Evolutionary conservation across 2,888 invertebrate species (phyloP), one percentile per base, ranked within the genome.

Genomic region (Argyresthia albistria): DNA sequence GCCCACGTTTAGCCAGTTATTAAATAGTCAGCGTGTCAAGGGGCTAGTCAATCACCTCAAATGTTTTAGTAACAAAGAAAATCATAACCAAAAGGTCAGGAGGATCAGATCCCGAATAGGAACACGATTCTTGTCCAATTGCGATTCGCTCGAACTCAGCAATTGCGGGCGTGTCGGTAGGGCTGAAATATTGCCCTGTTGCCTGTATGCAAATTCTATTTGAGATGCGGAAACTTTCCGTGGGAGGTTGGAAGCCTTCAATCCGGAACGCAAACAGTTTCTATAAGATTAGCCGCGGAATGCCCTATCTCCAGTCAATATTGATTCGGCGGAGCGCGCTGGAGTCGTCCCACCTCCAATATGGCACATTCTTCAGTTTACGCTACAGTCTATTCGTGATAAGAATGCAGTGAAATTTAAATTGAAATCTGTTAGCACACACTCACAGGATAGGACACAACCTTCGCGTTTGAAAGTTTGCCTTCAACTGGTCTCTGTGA

Each of bases 251-350:
- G 74, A 76, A 71, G 25, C 76, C 79, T 76, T 80, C 79, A 77
- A 80, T 80, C 79, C 74, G 62, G 69, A 73, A 75, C 58, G 80
- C 76, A 82, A 82, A 82, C 79, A 82, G 76, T 80, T 79, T 81
- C 80, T 78, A 82, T 80, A 80, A 81, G 82, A 81, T 82, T 82
- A 82, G 79, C 76, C 74, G 76, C 67, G 67, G 73, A 77, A 77
- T 77, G 77, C 76, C 69, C 71, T 69, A 63, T 25, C 67, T 64
- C 60, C 60, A 70, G 78, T 80, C 79, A 81, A 82, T 82, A 80
- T 80, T 80, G 76, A 77, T 50, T 50, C 50, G 14, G 39, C 25
- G 11, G 49, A 37, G 50, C 12, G 49, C 50, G 11, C 42, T 25
- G 14, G 50, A 42, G 25, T 12, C 42, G 12, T 43, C 43, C 42